Evolutionary conservation across 1,140 invertebrate genomes (phyloP).

Genomic region (Lucilia cuprina): DNA sequence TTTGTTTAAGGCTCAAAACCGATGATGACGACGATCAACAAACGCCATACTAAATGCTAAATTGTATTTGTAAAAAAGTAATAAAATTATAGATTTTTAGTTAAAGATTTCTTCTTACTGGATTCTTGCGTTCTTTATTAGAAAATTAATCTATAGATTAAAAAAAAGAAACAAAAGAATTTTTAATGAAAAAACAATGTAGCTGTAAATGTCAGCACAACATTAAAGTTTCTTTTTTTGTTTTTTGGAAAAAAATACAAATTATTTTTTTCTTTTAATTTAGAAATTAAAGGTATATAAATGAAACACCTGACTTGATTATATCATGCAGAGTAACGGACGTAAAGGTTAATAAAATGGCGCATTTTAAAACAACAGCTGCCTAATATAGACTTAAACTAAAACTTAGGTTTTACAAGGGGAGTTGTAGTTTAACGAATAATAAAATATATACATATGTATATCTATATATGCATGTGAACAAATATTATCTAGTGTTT

Average conservation of each 20-base stretch:
- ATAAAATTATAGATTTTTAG: conserved; percentile 23
- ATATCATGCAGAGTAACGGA: background rate
- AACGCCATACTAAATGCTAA: background rate
- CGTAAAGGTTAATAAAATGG: conserved; percentile 17
- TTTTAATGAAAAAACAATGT: conserved; percentile 1
- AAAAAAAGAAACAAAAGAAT: conserved; percentile 6
- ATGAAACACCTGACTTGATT: conserved; percentile 28
- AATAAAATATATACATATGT: no score
- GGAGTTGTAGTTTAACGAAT: background rate
- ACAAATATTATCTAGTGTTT: background rate
- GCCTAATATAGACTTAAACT: background rate
- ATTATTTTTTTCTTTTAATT: conserved; percentile 9
- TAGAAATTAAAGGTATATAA: conserved; percentile 6
- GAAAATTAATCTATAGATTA: conserved; percentile 5
- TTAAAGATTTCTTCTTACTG: background rate
- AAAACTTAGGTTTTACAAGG: background rate
- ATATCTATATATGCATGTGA: background rate
- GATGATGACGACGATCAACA: background rate
- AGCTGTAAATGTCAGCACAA: conserved; percentile 15
- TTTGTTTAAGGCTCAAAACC: background rate
- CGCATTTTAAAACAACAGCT: conserved; percentile 17
- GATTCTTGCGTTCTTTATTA: background rate
- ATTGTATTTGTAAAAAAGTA: conserved; percentile 27
- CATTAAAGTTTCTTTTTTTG: background rate
- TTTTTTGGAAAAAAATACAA: background rate